A percentile compares a stretch with the other conserved stretches of the same genome.
These are phyloP conservation scores for Acinonyx jubatus DNA, from an alignment of 2,113 vertebrate genomes.

Conservation along the genomic window DNA sequence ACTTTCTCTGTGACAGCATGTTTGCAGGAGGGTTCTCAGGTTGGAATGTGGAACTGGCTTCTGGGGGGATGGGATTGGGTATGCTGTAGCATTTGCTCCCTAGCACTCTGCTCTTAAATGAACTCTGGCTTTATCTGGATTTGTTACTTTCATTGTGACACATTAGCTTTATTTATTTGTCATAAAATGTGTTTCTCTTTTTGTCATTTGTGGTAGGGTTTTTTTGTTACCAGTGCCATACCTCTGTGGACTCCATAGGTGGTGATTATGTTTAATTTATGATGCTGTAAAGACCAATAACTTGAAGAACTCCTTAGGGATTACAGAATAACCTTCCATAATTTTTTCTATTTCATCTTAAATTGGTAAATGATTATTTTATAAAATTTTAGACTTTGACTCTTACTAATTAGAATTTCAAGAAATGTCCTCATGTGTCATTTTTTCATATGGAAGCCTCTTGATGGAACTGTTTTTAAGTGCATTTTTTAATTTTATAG, in stretches of 20 bases:
- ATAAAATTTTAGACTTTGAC: slow-evolving; percentile 8
- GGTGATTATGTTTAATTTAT: slow-evolving; percentile 35
- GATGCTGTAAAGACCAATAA: background rate
- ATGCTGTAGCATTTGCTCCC: slow-evolving; percentile 58
- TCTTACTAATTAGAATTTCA: slow-evolving; percentile 46
- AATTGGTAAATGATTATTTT: slow-evolving; percentile 23
- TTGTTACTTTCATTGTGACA: slow-evolving; percentile 70
- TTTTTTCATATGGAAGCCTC: slow-evolving; percentile 38
- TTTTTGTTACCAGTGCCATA: slow-evolving; percentile 37
- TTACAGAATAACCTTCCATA: background rate
- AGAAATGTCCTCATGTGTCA: slow-evolving; percentile 1
- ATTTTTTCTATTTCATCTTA: slow-evolving; percentile 21
- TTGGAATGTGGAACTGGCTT: slow-evolving; percentile 64
- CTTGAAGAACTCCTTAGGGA: background rate
- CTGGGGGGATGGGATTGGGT: slow-evolving; percentile 1
- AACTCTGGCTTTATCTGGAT: slow-evolving; percentile 29
- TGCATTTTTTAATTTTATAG: slow-evolving; percentile 33
- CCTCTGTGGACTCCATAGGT: slow-evolving; percentile 18
- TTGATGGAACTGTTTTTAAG: slow-evolving; percentile 4
- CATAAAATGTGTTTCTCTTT: slow-evolving; percentile 51
- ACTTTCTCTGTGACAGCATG: slow-evolving; percentile 69
- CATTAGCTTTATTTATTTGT: slow-evolving; percentile 59
- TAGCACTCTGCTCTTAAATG: slow-evolving; percentile 57
- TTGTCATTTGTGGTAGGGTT: slow-evolving; percentile 51
- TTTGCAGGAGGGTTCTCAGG: slow-evolving; percentile 60